phyloP scores from a whole-genome alignment of 2,888 invertebrate genomes.

The Sepioteuthis lessoniana region DNA sequence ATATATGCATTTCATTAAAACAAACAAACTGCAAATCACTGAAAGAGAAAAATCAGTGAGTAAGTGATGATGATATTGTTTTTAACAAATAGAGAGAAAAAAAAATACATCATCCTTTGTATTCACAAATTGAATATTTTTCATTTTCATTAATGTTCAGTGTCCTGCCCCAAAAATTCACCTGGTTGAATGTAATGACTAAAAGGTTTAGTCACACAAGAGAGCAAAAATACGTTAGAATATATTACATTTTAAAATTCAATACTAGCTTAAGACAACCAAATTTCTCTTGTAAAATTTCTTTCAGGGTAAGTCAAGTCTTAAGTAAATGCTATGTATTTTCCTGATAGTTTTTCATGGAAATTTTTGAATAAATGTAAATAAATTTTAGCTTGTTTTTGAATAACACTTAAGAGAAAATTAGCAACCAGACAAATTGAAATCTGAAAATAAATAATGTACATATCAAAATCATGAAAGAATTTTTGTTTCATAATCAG shows the following conservation, averaged over 20 bases:
- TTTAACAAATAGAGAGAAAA: neutral
- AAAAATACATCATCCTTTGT: neutral
- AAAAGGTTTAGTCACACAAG: neutral
- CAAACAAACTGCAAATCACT: slow-evolving; percentile 10
- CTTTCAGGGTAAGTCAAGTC: neutral
- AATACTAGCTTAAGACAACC: neutral
- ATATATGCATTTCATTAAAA: neutral
- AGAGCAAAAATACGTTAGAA: neutral
- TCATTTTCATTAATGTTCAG: neutral
- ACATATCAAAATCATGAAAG: too few relatives aligned
- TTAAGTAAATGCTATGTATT: neutral
- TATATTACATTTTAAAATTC: neutral
- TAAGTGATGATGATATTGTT: neutral
- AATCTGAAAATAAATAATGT: too few relatives aligned
- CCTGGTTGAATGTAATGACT: neutral
- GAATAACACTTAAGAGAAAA: neutral
- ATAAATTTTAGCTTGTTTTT: neutral
- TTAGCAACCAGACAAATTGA: too few relatives aligned
- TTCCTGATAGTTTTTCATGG: neutral
- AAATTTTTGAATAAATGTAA: neutral
- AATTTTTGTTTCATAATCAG: too few relatives aligned
- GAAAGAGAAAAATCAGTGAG: neutral
- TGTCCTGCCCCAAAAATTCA: slow-evolving; percentile 33
- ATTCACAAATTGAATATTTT: neutral
- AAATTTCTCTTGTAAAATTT: neutral